Conservation (phyloP, 2,113 vertebrate species). For the Tenrec ecaudatus region DNA sequence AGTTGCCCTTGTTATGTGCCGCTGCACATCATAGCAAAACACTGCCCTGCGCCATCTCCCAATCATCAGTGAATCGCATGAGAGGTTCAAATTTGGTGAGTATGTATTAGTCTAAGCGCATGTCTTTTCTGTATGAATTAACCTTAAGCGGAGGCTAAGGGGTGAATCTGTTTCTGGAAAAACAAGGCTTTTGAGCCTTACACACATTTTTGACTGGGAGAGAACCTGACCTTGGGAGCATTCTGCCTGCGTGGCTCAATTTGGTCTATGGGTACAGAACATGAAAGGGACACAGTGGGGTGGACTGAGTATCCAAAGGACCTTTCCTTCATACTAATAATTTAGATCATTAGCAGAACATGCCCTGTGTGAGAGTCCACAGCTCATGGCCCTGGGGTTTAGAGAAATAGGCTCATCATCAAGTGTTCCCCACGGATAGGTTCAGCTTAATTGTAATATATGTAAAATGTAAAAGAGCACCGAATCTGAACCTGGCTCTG, state of each 20-base stretch:
- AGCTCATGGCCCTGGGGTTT: conserved; percentile 23
- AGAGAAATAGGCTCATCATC: conserved; percentile 57
- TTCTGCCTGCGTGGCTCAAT: conserved; percentile 55
- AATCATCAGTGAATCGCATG: neutral
- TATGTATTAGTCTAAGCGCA: neutral
- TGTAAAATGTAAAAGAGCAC: neutral
- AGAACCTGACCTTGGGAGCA: conserved; percentile 43
- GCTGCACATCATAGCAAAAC: neutral
- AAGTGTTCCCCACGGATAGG: conserved; percentile 35
- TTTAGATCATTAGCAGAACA: conserved; percentile 61
- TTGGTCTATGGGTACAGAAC: conserved; percentile 34
- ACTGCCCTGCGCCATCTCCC: neutral
- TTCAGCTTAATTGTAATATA: neutral
- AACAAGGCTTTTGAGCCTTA: neutral
- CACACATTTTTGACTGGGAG: conserved; percentile 25
- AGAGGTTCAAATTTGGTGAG: conserved; percentile 38
- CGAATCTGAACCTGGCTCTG: conserved; percentile 20
- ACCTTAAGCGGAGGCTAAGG: neutral
- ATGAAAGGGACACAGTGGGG: neutral
- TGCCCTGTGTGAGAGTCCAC: neutral
- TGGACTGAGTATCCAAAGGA: conserved; percentile 32
- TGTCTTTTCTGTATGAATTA: neutral
- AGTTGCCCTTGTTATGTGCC: neutral
- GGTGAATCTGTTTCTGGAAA: conserved; percentile 53
- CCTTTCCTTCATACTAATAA: conserved; percentile 42